Conservation (phyloP, 2,888 invertebrate species). For the Brachylomia viminalis region DNA sequence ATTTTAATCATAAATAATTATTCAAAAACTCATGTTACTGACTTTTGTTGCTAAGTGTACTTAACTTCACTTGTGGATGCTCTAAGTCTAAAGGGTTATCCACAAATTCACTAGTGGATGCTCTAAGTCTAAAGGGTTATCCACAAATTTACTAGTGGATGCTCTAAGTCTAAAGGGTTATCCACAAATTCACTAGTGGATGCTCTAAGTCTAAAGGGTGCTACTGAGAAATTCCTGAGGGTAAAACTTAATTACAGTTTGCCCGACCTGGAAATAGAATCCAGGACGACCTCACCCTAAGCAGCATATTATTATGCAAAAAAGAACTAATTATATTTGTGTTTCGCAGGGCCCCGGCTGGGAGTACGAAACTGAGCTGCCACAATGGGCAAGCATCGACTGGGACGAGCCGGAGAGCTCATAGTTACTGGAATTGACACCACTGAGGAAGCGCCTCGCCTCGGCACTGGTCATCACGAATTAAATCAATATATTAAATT, state of each 20-base stretch:
- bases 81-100: background rate
- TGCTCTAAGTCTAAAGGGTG: no score
- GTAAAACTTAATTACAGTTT: no score
- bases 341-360: slow-evolving; percentile 96
- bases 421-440: slow-evolving; percentile 83
- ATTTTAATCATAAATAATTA: no score
- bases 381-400: slow-evolving; percentile 97
- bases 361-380: slow-evolving; percentile 97
- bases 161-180: background rate
- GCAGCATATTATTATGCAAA: background rate
- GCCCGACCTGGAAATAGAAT: no score
- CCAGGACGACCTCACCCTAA: no score
- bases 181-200: no score
- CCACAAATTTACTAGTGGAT: background rate
- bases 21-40: no score
- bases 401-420: slow-evolving; percentile 93
- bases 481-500: slow-evolving; percentile 32
- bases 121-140: no score
- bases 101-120: no score
- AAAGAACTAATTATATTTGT: background rate
- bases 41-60: no score
- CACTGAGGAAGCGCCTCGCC: slow-evolving; percentile 81
- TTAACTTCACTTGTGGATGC: background rate
- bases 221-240: no score
- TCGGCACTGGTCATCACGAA: slow-evolving; percentile 48